phyloP scores from a whole-genome alignment of 2,888 invertebrate species.

The Metellina segmentata region DNA sequence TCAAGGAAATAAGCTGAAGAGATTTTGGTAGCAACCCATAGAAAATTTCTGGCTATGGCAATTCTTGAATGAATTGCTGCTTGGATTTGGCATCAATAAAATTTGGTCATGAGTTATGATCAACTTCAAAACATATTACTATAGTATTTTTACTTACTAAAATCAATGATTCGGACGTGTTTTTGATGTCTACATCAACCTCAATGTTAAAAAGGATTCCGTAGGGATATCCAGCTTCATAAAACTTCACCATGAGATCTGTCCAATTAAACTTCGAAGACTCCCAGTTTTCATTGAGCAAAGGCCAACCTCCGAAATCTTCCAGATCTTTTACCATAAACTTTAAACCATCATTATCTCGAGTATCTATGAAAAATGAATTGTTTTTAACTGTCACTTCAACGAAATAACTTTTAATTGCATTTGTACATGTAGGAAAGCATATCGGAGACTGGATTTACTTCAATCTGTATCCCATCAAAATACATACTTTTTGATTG shows the following conservation, averaged over 20 bases:
- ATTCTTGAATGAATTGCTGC: too few relatives aligned
- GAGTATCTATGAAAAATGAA: slow-evolving; percentile 13
- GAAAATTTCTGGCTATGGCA: too few relatives aligned
- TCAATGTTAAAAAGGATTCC: slow-evolving; percentile 39
- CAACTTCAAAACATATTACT: too few relatives aligned
- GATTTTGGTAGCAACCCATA: too few relatives aligned
- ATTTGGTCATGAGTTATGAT: too few relatives aligned
- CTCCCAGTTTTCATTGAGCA: slow-evolving; percentile 47
- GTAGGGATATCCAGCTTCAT: slow-evolving; percentile 37
- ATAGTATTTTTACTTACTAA: slow-evolving; percentile 24
- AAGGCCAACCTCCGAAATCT: slow-evolving; percentile 63
- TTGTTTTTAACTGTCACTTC: too few relatives aligned
- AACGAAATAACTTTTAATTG: not conserved
- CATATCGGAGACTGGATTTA: not conserved
- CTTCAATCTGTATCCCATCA: not conserved
- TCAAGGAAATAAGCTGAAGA: too few relatives aligned
- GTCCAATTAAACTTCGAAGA: slow-evolving; percentile 46
- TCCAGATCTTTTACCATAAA: slow-evolving; percentile 45
- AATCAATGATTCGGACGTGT: slow-evolving; percentile 25
- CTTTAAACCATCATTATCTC: slow-evolving; percentile 13
- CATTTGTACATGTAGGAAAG: not conserved
- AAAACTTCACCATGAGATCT: slow-evolving; percentile 16
- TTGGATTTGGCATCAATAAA: too few relatives aligned
- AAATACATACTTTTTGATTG: not conserved
- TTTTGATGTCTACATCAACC: slow-evolving; percentile 49